Evolutionary conservation across 2,888 invertebrate genomes (phyloP), one percentile per base, ranked within the genome.

Genomic region (Electrophaes corylata): DNA sequence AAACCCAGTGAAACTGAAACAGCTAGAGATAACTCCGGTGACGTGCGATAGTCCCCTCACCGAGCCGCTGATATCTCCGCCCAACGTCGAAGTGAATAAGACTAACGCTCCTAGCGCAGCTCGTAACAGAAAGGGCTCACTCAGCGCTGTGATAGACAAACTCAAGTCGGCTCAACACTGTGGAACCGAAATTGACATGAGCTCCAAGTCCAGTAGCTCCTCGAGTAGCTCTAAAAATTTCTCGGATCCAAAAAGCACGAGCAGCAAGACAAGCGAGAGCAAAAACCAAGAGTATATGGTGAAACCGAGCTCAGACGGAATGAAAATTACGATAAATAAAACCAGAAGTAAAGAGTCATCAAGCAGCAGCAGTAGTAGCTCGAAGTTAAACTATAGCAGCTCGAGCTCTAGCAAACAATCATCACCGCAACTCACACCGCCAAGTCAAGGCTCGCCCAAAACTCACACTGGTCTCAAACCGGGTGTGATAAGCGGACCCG

Each of bases 241-340:
- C 58, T 86, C 92, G 2, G 92, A 94, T 76, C 84, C 92, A 66
- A 87, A 91, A 81, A 82, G 83, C 67, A 76, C 78, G 47, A 79
- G 78, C 65, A 88, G 85, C 55, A 86, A 88, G 75, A 60, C 83
- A 23, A 83, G 73, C 60, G 87, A 91, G 64, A 92, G 86, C 57
- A 95, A 95, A 85, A 95, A 95, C 76, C 95, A 95, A 23, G 97
- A 97, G 74, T 97, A 97, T 73, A 96, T 96, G 95, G 96, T 98
- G 0, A 98, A 97, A 76, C 96, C 96, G 14, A 96, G 97, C 76
- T 95, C 95, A 12, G 97, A 97, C 70, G 97, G 97, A 3, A 96
- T 98, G 90, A 98, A 98, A 83, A 94, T 98, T 52, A 98, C 97
- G 2, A 97, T 98, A 20, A 98, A 97, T 75, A 98, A 98, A 88